Evolutionary conservation across 2,888 invertebrate genomes (phyloP).

Genomic region (Hartigia nigra): DNA sequence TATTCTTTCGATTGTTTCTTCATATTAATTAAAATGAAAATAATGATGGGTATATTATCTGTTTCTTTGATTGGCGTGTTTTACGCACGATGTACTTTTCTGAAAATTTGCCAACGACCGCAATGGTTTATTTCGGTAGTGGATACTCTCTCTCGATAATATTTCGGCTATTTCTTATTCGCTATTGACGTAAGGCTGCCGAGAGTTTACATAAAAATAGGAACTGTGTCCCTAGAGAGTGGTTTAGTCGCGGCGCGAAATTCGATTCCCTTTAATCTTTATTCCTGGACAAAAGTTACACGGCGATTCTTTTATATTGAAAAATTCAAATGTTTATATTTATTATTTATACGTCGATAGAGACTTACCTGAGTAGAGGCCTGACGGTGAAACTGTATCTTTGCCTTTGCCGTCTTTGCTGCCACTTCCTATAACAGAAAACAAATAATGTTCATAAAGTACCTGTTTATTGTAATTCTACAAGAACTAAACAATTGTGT

Average conservation of each 20-base stretch:
- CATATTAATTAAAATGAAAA: neutral
- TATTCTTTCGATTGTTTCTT: neutral
- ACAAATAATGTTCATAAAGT: slow-evolving; percentile 28
- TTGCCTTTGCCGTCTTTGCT: slow-evolving; percentile 77
- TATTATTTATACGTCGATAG: too few relatives aligned
- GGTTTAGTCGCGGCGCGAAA: neutral
- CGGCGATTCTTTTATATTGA: neutral
- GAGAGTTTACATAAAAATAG: slow-evolving; percentile 3
- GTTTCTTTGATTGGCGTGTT: neutral
- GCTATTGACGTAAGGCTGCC: slow-evolving; percentile 41
- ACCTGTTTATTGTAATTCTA: neutral
- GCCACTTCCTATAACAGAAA: slow-evolving; percentile 76
- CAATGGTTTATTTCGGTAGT: slow-evolving; percentile 39
- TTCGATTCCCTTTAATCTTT: neutral
- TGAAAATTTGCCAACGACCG: slow-evolving; percentile 5
- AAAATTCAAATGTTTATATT: too few relatives aligned
- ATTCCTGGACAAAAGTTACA: neutral
- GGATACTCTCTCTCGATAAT: slow-evolving; percentile 37
- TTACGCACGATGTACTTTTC: neutral
- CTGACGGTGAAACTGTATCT: slow-evolving; percentile 78
- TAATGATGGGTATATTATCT: neutral
- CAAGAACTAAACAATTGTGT: neutral
- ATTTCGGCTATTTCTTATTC: slow-evolving; percentile 47
- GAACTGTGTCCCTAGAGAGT: neutral
- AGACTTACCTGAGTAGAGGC: slow-evolving; percentile 67